Evolutionary conservation across 2,797 vertebrate species (phyloP).

Genomic region (Morus bassanus): DNA sequence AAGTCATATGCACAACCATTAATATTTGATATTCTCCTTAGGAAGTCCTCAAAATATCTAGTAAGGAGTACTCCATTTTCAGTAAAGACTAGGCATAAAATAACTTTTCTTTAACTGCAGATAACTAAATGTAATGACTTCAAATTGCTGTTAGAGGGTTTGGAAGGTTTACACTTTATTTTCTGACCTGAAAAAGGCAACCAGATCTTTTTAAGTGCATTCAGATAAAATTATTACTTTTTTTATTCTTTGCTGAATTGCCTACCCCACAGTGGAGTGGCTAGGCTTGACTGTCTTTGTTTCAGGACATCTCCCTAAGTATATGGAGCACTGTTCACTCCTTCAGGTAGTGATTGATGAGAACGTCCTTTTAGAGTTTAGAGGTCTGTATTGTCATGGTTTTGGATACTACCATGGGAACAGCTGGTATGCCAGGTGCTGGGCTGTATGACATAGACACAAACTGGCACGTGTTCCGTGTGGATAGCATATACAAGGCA

Average conservation of each 20-base stretch:
- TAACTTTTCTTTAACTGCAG: background rate
- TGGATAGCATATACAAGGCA: background rate
- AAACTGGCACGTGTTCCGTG: background rate
- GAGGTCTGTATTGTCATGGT: background rate
- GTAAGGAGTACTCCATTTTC: background rate
- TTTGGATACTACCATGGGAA: background rate
- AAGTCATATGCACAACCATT: background rate
- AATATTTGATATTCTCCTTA: background rate
- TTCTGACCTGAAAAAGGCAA: background rate
- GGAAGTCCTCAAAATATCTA: background rate
- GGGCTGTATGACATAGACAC: background rate
- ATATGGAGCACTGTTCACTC: background rate
- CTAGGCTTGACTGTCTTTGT: background rate
- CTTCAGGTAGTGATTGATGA: background rate
- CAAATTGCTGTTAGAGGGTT: background rate
- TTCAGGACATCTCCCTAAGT: background rate
- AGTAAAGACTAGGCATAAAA: background rate
- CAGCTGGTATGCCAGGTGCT: conserved; percentile 1
- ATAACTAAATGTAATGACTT: background rate
- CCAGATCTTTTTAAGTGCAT: background rate
- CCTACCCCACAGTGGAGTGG: background rate
- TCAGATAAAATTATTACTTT: background rate
- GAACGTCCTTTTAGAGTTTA: background rate
- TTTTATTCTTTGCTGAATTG: background rate
- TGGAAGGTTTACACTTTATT: background rate